Evolutionary conservation across 2,113 vertebrate species (phyloP).

Genomic region (Malaclemys terrapin): DNA sequence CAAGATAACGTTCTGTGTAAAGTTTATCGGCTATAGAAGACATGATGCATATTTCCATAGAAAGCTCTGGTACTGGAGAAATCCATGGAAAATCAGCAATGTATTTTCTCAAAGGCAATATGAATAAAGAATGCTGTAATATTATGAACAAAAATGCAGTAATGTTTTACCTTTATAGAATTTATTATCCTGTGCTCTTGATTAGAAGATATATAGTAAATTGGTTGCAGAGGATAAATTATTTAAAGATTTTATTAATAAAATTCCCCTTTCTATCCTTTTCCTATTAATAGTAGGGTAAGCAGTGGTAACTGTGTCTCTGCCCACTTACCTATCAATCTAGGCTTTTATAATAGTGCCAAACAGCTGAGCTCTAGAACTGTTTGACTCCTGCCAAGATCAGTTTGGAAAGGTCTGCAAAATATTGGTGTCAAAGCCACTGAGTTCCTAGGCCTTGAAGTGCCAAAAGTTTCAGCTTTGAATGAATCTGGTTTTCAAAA

Average conservation of each 20-base stretch:
- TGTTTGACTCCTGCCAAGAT: not conserved
- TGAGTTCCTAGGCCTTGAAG: not conserved
- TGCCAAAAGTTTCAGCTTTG: not conserved
- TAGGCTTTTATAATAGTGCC: fast-evolving
- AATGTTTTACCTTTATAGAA: not conserved
- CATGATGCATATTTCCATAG: not conserved
- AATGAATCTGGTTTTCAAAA: not conserved
- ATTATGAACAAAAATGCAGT: not conserved
- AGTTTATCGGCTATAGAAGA: conserved; percentile 6
- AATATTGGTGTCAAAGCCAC: not conserved
- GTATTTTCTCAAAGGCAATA: not conserved
- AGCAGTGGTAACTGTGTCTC: not conserved
- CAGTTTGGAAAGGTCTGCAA: not conserved
- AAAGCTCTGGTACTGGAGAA: conserved; percentile 23
- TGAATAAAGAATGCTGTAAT: not conserved
- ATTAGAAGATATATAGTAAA: not conserved
- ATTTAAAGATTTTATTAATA: not conserved
- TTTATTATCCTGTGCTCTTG: not conserved
- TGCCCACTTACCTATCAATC: not conserved
- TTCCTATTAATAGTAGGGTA: not conserved
- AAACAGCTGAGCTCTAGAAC: not conserved
- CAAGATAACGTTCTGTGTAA: conserved; percentile 40
- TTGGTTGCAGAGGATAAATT: not conserved
- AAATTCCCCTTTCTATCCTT: not conserved
- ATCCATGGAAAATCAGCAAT: not conserved